Evolutionary conservation across 2,113 vertebrate species (phyloP).

Genomic region (Hippocampus abdominalis): DNA sequence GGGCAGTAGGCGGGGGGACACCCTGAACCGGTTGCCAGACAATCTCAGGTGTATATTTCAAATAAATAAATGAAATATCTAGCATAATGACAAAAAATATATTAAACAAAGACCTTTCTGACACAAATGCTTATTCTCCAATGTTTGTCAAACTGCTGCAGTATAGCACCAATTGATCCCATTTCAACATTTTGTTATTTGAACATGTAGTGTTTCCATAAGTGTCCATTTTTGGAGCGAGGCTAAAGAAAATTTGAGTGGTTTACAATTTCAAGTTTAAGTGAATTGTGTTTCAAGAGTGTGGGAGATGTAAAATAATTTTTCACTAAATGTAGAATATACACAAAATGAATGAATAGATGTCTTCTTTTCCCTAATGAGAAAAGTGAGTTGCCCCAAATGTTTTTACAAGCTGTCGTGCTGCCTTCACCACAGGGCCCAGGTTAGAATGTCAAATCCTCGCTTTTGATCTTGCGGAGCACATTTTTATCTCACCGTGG

Average conservation of each 20-base stretch:
- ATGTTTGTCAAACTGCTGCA: too few relatives aligned
- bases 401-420: not conserved
- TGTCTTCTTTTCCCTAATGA: not conserved
- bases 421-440: conserved; percentile 23
- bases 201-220: too few relatives aligned
- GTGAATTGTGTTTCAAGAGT: not conserved
- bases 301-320: not conserved
- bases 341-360: not conserved
- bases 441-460: conserved; percentile 34
- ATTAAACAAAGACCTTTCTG: too few relatives aligned
- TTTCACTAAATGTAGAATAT: not conserved
- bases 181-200: too few relatives aligned
- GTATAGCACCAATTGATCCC: too few relatives aligned
- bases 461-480: conserved; percentile 30
- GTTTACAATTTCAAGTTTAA: not conserved
- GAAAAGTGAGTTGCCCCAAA: not conserved
- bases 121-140: too few relatives aligned
- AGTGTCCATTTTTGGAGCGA: too few relatives aligned
- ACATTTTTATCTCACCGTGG: conserved; percentile 26
- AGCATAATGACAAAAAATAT: too few relatives aligned
- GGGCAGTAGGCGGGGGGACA: too few relatives aligned
- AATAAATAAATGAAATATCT: too few relatives aligned
- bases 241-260: not conserved
- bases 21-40: too few relatives aligned
- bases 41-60: too few relatives aligned